These are phyloP conservation scores for Myotis yumanensis DNA, from an alignment of 2,113 vertebrate species.

Conservation along the genomic window DNA sequence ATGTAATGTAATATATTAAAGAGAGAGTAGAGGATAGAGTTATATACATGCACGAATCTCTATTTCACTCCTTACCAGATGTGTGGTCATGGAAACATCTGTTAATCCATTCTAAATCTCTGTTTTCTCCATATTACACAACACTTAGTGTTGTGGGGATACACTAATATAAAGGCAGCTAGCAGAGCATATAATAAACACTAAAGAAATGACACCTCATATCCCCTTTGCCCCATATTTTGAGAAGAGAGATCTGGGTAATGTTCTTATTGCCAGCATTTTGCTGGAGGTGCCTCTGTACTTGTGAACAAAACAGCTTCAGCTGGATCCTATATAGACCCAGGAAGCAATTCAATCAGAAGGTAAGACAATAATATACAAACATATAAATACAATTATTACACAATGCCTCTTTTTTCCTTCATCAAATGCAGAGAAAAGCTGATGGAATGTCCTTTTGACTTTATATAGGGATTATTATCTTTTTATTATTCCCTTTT, in stretches of 20 bases:
- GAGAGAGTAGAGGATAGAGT: neutral
- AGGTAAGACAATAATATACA: neutral
- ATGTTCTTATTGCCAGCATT: neutral
- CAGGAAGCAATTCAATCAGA: neutral
- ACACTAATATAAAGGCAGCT: neutral
- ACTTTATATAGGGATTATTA: neutral
- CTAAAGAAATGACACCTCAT: neutral
- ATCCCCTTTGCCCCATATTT: neutral
- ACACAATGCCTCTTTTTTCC: neutral
- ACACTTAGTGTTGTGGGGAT: neutral
- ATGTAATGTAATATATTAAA: neutral
- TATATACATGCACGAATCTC: accelerated
- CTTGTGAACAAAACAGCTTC: neutral
- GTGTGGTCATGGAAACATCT: neutral
- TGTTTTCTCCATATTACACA: neutral
- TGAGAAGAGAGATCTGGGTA: neutral
- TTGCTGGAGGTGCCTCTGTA: neutral
- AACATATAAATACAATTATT: neutral
- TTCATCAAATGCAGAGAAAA: neutral
- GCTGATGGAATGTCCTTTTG: neutral
- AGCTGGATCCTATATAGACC: neutral
- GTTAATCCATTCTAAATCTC: neutral
- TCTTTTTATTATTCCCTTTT: neutral
- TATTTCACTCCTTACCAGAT: neutral
- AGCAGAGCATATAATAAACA: neutral